phyloP scores from a whole-genome alignment of 2,113 vertebrate genomes.

The Pseudolaguvia tuberculata region DNA sequence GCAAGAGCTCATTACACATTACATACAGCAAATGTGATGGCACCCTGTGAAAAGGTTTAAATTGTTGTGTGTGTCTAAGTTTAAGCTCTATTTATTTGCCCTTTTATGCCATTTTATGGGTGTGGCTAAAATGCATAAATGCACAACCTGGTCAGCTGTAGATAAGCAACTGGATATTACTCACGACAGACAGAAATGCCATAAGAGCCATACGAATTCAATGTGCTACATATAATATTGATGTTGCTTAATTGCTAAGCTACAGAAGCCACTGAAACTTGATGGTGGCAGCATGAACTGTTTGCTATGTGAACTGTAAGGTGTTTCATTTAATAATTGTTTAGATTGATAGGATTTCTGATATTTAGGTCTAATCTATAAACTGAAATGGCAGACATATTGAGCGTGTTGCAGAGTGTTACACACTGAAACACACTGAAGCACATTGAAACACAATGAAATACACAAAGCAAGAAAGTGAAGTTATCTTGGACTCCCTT shows the following conservation, averaged over 20 bases:
- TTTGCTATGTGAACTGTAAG: not conserved
- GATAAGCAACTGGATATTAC: not conserved
- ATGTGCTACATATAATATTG: not conserved
- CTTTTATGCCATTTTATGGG: not conserved
- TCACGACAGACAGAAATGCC: not conserved
- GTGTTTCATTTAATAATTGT: not conserved
- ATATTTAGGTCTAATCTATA: not conserved
- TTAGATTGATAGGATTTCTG: not conserved
- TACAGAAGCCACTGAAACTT: not conserved
- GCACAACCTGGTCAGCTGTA: not conserved
- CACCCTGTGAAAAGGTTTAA: not conserved
- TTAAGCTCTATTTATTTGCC: not conserved
- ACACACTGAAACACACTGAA: constrained; percentile 10
- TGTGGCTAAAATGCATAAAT: not conserved
- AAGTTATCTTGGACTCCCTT: constrained; percentile 73
- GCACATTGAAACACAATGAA: constrained; percentile 2
- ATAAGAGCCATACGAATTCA: not conserved
- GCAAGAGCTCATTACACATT: too few species aligned
- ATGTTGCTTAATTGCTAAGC: not conserved
- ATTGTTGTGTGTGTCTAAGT: not conserved
- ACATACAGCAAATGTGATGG: not conserved
- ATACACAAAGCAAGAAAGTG: constrained; percentile 48
- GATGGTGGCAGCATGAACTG: not conserved
- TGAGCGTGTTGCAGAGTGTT: not conserved
- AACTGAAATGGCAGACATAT: not conserved